Evolutionary conservation across 2,888 invertebrate genomes (phyloP).

Genomic region (Mythimna pallens): DNA sequence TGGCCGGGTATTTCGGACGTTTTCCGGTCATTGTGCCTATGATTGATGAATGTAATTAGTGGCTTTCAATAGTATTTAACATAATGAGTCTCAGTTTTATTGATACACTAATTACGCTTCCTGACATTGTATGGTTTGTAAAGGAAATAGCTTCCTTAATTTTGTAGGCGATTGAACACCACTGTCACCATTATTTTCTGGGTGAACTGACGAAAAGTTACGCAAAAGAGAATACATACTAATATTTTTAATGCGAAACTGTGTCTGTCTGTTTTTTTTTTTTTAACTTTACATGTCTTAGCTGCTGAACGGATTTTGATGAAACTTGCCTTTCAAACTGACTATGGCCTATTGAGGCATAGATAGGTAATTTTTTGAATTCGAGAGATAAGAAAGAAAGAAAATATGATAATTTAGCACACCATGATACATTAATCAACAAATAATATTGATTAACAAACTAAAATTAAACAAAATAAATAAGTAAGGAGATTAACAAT

Average conservation of each 20-base stretch:
- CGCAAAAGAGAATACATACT: background rate
- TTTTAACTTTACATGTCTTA: no score
- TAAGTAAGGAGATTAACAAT: no score
- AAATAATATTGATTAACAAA: no score
- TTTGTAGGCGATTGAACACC: background rate
- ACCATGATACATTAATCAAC: no score
- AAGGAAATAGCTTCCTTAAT: background rate
- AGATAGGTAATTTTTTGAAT: no score
- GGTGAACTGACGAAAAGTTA: background rate
- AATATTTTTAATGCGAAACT: background rate
- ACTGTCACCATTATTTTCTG: background rate
- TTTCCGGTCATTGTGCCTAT: slow-evolving; percentile 61
- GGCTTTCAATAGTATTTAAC: slow-evolving; percentile 47
- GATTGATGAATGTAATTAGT: slow-evolving; percentile 65
- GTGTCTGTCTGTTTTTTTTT: no score
- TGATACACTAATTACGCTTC: slow-evolving; percentile 41
- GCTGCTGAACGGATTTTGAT: no score
- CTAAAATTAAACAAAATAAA: no score
- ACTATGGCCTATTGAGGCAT: no score
- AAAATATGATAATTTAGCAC: no score
- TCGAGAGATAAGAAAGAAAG: no score
- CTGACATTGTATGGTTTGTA: slow-evolving; percentile 5
- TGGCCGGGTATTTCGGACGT: slow-evolving; percentile 41
- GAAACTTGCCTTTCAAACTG: no score
- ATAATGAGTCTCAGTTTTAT: slow-evolving; percentile 53